phyloP scores from a whole-genome alignment of 2,888 invertebrate species.

The Napeogenes sylphis region DNA sequence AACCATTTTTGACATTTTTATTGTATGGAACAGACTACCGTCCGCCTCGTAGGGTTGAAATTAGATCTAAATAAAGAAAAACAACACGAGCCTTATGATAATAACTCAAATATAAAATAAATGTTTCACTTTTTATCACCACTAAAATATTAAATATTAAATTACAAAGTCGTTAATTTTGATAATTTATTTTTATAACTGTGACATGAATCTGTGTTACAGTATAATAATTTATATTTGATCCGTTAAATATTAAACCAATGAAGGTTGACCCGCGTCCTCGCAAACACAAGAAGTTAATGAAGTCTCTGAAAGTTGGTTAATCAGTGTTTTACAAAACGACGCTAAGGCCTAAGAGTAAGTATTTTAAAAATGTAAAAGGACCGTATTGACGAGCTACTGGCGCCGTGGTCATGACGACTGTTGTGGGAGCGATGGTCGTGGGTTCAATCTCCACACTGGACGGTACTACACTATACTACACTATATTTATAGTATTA shows the following conservation, averaged over 20 bases:
- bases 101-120: conserved; percentile 1
- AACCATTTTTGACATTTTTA: conserved; percentile 12
- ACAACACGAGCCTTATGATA: neutral
- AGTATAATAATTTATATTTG: neutral
- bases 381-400: too few relatives aligned
- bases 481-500: too few relatives aligned
- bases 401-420: too few relatives aligned
- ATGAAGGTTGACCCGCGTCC: neutral
- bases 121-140: neutral
- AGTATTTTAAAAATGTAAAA: too few relatives aligned
- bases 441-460: too few relatives aligned
- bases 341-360: too few relatives aligned
- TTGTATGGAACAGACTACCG: neutral
- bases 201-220: neutral
- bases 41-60: neutral
- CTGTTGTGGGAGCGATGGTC: too few relatives aligned
- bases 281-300: too few relatives aligned
- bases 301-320: too few relatives aligned
- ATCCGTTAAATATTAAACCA: neutral
- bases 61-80: neutral
- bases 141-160: neutral
- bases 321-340: too few relatives aligned
- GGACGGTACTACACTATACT: too few relatives aligned
- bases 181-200: neutral
- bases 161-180: neutral